Percentiles rank a stretch among this genome's conserved stretches.
Conservation (phyloP, 2,797 vertebrate species). For the Manis javanica region DNA sequence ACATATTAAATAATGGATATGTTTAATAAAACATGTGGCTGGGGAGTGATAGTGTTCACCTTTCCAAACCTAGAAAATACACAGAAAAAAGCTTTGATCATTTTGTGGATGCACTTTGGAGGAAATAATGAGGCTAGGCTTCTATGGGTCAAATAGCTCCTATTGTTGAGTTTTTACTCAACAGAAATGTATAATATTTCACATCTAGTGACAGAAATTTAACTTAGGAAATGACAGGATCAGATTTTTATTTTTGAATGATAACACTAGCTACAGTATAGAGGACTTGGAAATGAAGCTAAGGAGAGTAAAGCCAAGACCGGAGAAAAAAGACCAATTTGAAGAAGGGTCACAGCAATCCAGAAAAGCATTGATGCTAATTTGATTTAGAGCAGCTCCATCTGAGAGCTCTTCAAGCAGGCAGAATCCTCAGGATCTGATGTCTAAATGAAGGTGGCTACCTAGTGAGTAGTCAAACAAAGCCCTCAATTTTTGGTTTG, state of each 20-base stretch:
- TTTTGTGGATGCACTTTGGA: background rate
- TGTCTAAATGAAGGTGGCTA: background rate
- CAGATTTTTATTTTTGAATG: background rate
- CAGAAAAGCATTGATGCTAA: background rate
- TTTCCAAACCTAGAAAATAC: background rate
- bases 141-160: background rate
- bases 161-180: conserved; percentile 7
- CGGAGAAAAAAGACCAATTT: background rate
- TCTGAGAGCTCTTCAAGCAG: background rate
- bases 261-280: background rate
- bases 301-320: background rate
- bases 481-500: background rate
- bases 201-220: background rate
- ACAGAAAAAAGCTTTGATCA: background rate
- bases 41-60: background rate
- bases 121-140: background rate
- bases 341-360: background rate
- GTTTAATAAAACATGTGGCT: background rate
- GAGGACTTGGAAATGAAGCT: background rate
- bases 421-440: background rate
- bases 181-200: background rate
- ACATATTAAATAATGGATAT: background rate
- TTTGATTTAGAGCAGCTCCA: background rate
- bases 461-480: background rate
- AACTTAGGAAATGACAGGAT: background rate